These are phyloP conservation scores for Hymenochirus boettgeri DNA, from an alignment of 2,113 vertebrate genomes.

Conservation along the genomic window DNA sequence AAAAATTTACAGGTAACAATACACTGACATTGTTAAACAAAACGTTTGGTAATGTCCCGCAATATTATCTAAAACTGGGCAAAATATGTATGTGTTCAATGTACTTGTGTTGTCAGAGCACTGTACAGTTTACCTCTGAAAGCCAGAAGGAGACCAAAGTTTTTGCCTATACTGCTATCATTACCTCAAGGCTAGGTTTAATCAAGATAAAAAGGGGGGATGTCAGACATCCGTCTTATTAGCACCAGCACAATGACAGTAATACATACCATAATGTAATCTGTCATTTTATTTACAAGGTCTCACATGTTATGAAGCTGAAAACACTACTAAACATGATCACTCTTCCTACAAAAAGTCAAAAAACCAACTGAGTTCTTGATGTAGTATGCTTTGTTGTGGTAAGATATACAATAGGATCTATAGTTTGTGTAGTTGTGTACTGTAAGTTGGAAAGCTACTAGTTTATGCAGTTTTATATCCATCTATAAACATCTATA, in stretches of 20 bases:
- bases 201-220: slow-evolving; percentile 25
- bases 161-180: slow-evolving; percentile 18
- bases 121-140: slow-evolving; percentile 6
- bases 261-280: slow-evolving; percentile 37
- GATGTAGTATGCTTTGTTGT: too few species aligned
- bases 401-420: too few species aligned
- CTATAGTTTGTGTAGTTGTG: too few species aligned
- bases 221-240: slow-evolving; percentile 16
- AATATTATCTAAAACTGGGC: not conserved
- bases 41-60: slow-evolving; percentile 9
- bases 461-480: too few species aligned
- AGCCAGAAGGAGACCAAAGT: slow-evolving; percentile 9
- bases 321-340: slow-evolving; percentile 37
- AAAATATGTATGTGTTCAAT: slow-evolving; percentile 22
- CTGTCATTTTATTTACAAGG: slow-evolving; percentile 31
- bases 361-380: slow-evolving; percentile 1
- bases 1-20: slow-evolving; percentile 18
- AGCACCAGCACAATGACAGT: slow-evolving; percentile 22
- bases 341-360: slow-evolving; percentile 29
- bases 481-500: too few species aligned
- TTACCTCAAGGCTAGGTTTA: slow-evolving; percentile 7
- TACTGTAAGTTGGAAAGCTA: too few species aligned
- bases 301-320: slow-evolving; percentile 25
- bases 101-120: slow-evolving; percentile 2
- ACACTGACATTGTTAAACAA: slow-evolving; percentile 23